These are phyloP conservation scores for Pagetopsis macropterus DNA, from an alignment of 2,797 vertebrate genomes.

Conservation along the genomic window DNA sequence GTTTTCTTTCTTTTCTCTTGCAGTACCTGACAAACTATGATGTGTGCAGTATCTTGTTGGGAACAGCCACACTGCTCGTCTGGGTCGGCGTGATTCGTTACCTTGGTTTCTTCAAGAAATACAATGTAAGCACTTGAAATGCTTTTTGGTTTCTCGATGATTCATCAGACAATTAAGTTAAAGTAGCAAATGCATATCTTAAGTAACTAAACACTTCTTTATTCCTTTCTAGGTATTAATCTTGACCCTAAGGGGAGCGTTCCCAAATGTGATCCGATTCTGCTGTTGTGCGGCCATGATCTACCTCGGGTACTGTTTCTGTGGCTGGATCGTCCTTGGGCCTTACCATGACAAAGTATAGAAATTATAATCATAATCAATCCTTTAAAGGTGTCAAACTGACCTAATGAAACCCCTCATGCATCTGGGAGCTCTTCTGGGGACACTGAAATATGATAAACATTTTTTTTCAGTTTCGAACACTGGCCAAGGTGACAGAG, in stretches of 20 bases:
- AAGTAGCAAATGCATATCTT: background rate
- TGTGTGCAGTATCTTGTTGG: constrained; percentile 93
- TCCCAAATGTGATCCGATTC: constrained; percentile 93
- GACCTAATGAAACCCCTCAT: background rate
- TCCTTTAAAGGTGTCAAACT: background rate
- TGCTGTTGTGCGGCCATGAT: constrained; percentile 95
- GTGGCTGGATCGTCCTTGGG: constrained; percentile 97
- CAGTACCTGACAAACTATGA: constrained; percentile 94
- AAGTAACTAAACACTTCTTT: background rate
- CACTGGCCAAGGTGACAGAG: constrained; percentile 90
- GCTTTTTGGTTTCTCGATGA: background rate
- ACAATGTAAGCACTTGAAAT: constrained; percentile 87
- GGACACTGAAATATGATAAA: background rate
- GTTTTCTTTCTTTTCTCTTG: constrained; percentile 17
- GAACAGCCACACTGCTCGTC: constrained; percentile 92
- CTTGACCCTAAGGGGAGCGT: constrained; percentile 90
- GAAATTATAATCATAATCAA: background rate
- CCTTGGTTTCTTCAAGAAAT: constrained; percentile 95
- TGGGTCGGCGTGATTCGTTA: constrained; percentile 97
- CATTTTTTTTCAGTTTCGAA: constrained; percentile 86
- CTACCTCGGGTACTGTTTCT: constrained; percentile 97
- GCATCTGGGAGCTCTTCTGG: background rate
- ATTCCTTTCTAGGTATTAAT: constrained; percentile 88
- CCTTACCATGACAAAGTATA: constrained; percentile 96
- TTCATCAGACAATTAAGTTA: background rate